Conservation (phyloP, 2,888 invertebrate species). For the Oeneis ivallda region DNA sequence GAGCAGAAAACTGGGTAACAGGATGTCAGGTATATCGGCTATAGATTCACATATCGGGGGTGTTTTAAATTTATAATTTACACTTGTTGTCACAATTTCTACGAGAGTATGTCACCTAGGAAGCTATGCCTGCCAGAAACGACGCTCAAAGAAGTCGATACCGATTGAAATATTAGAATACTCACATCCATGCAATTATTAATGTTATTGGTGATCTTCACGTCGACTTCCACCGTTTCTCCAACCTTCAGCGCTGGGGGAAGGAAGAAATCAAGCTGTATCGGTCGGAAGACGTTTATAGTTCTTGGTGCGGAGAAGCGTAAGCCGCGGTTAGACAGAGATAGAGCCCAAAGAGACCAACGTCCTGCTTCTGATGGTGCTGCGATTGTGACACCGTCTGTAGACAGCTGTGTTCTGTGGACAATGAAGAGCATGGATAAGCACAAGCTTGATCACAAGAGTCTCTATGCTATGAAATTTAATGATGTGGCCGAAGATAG, state of each 20-base stretch:
- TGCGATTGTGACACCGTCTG: conserved; percentile 80
- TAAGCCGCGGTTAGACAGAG: conserved; percentile 76
- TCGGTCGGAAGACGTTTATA: conserved; percentile 83
- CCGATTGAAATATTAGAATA: conserved; percentile 44
- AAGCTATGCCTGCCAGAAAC: too few species aligned
- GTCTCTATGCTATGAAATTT: too few species aligned
- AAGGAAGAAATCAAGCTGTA: conserved; percentile 83
- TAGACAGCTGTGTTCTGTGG: conserved; percentile 79
- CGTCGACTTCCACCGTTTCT: conserved; percentile 85
- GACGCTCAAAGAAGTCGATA: too few species aligned
- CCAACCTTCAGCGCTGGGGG: conserved; percentile 83
- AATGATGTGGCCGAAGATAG: too few species aligned
- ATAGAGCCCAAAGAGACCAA: conserved; percentile 84
- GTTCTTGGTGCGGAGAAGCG: conserved; percentile 82
- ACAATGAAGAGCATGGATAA: not conserved
- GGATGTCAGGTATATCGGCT: too few species aligned
- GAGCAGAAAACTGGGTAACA: too few species aligned
- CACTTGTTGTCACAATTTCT: too few species aligned
- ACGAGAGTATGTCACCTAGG: too few species aligned
- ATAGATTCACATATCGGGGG: too few species aligned
- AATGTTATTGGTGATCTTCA: conserved; percentile 85
- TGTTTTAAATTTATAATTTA: too few species aligned
- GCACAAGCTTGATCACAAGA: too few species aligned
- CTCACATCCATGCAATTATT: conserved; percentile 87
- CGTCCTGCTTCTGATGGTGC: conserved; percentile 84